Evolutionary conservation across 1,140 invertebrate genomes (phyloP).

Genomic region (Pentalonia nigronervosa): DNA sequence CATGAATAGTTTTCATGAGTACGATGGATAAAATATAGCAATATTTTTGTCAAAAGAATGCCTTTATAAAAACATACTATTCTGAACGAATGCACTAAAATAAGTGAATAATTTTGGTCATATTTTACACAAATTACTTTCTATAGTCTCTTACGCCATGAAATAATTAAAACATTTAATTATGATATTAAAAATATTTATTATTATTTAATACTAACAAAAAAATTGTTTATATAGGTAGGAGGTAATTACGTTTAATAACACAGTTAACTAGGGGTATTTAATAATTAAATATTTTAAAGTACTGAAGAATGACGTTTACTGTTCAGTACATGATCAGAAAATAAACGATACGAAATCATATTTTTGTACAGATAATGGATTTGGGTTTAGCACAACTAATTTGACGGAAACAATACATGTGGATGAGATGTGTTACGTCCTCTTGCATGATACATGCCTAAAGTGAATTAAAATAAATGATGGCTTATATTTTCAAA

Average conservation of each 20-base stretch:
- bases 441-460: not conserved
- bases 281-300: not conserved
- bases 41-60: not conserved
- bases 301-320: not conserved
- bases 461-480: no score
- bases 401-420: not conserved
- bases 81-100: not conserved
- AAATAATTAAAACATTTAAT: not conserved
- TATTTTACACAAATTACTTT: not conserved
- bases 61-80: not conserved
- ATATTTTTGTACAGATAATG: no score
- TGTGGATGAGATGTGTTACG: not conserved
- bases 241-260: not conserved
- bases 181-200: not conserved
- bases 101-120: not conserved
- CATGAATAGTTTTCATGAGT: not conserved
- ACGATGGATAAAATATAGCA: not conserved
- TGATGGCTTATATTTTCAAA: not conserved
- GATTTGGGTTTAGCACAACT: not conserved
- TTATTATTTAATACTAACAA: not conserved
- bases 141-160: not conserved
- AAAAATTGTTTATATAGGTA: not conserved
- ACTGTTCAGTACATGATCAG: no score
- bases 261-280: not conserved
- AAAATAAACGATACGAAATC: no score